Evolutionary conservation across 2,797 vertebrate species (phyloP).

Genomic region (Rhabdomys pumilio): DNA sequence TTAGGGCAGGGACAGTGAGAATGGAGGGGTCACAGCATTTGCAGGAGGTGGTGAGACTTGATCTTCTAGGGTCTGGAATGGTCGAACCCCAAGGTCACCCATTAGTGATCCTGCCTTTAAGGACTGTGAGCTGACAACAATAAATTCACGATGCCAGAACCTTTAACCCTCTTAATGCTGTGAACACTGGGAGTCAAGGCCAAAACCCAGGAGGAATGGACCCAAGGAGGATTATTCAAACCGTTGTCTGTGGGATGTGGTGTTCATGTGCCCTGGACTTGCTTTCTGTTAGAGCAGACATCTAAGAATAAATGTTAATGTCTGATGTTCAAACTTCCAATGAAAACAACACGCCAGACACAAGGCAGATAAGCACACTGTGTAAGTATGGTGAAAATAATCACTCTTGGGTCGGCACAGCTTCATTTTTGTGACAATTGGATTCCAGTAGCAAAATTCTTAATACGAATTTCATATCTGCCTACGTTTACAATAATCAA

Average conservation of each 20-base stretch:
- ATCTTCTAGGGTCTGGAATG: constrained; percentile 96
- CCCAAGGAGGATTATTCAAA: constrained; percentile 87
- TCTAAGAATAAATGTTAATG: constrained; percentile 65
- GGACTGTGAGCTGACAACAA: constrained; percentile 93
- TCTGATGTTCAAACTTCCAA: constrained; percentile 49
- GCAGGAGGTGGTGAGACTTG: constrained; percentile 95
- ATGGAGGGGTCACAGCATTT: constrained; percentile 95
- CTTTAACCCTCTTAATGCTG: constrained; percentile 99
- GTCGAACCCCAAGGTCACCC: constrained; percentile 99
- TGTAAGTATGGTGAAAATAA: constrained; percentile 1
- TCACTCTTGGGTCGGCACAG: constrained; percentile 8
- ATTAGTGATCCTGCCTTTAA: constrained; percentile 98
- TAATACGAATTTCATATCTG: neutral
- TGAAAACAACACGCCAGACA: neutral
- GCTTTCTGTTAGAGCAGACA: constrained; percentile 65
- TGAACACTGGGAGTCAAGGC: constrained; percentile 92
- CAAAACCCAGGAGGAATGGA: constrained; percentile 86
- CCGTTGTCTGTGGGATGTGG: constrained; percentile 84
- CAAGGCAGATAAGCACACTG: neutral
- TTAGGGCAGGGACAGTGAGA: constrained; percentile 94
- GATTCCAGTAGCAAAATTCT: constrained; percentile 24
- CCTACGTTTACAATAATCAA: constrained; percentile 23
- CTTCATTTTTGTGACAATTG: neutral
- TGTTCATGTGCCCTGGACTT: constrained; percentile 78
- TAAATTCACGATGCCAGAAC: constrained; percentile 96